phyloP scores from a whole-genome alignment of 2,888 invertebrate genomes.

The Dioctria rufipes region DNA sequence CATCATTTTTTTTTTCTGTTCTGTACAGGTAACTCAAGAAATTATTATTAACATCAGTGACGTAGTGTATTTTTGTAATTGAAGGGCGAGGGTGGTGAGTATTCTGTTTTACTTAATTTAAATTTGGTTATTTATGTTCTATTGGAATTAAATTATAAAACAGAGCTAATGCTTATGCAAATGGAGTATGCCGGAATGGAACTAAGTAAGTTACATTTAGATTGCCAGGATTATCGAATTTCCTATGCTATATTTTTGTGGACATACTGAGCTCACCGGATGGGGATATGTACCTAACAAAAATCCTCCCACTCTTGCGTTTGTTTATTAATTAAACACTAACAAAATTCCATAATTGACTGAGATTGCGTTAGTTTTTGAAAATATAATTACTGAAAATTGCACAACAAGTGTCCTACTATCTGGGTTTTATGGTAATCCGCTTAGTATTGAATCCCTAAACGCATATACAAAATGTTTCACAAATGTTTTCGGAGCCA shows the following conservation, averaged over 20 bases:
- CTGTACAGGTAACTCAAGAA: no score
- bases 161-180: background rate
- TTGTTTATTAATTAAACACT: constrained; percentile 3
- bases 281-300: no score
- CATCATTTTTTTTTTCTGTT: background rate
- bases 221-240: background rate
- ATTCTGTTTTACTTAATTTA: background rate
- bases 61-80: background rate
- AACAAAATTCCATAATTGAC: constrained; percentile 19
- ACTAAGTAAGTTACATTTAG: no score
- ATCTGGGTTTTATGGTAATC: constrained; percentile 9
- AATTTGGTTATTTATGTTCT: constrained; percentile 1
- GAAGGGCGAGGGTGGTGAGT: no score
- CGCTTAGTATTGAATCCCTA: background rate
- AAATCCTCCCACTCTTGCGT: background rate
- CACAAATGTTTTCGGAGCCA: background rate
- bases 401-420: constrained; percentile 5
- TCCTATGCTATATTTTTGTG: no score
- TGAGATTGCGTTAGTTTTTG: background rate
- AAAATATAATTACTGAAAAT: constrained; percentile 23
- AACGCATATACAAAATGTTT: no score
- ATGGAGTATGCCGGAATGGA: background rate
- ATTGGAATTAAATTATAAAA: constrained; percentile 21
- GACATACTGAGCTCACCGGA: no score
- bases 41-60: constrained; percentile 10